These are phyloP conservation scores for Accipiter cooperii DNA, from an alignment of 2,113 vertebrate genomes.

Conservation along the genomic window DNA sequence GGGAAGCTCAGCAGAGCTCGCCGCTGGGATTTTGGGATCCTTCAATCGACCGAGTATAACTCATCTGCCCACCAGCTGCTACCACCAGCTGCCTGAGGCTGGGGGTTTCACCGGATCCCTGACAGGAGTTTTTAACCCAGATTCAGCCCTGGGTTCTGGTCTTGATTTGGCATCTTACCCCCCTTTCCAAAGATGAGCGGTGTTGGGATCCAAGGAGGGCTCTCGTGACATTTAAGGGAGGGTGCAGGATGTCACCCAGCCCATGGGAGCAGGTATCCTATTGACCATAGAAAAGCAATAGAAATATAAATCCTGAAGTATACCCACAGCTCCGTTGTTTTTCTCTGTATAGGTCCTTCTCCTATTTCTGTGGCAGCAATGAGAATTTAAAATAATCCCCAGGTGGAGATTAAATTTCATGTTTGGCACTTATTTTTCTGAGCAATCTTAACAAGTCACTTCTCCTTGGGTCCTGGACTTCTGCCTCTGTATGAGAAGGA, in stretches of 20 bases:
- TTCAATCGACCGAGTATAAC: rapidly evolving
- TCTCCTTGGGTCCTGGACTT: neutral
- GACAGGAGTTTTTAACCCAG: neutral
- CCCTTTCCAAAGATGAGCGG: neutral
- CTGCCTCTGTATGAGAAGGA: neutral
- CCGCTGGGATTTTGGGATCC: neutral
- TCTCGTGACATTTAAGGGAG: neutral
- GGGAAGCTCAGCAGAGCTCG: neutral
- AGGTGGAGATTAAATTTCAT: neutral
- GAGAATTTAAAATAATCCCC: neutral
- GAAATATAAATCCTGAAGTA: neutral
- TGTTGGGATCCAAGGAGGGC: neutral
- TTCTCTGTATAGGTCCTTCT: neutral
- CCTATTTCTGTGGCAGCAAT: neutral
- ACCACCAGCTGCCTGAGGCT: neutral
- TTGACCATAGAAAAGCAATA: neutral
- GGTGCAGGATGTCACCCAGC: neutral
- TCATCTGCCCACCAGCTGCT: neutral
- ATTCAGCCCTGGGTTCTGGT: neutral
- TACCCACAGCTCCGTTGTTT: neutral
- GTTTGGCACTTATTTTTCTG: neutral
- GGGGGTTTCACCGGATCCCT: neutral
- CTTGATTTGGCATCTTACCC: neutral
- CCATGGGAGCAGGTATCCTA: neutral
- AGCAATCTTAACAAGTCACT: neutral